phyloP scores from a whole-genome alignment of 2,113 vertebrate species.

The Todiramphus saurophagus region DNA sequence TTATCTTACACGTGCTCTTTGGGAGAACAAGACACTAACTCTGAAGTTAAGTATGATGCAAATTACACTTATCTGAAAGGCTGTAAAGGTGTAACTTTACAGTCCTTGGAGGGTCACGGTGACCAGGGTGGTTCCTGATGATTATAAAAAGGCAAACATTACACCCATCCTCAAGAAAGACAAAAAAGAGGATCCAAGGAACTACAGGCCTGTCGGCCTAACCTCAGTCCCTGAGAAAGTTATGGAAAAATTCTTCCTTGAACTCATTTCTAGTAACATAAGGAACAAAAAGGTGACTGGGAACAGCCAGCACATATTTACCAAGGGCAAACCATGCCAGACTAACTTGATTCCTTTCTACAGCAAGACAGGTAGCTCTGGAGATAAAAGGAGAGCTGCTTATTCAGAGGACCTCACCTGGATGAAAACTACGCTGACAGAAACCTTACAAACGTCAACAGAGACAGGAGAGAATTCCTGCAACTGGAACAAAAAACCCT shows the following conservation, averaged over 20 bases:
- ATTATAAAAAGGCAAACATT: background rate
- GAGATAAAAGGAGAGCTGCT: background rate
- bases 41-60: background rate
- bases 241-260: background rate
- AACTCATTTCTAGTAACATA: background rate
- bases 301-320: background rate
- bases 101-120: background rate
- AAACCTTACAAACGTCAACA: background rate
- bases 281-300: background rate
- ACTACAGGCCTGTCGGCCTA: background rate
- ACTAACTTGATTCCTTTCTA: background rate
- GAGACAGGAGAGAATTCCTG: background rate
- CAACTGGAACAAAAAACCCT: accelerated
- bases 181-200: background rate
- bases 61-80: background rate
- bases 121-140: background rate
- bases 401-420: background rate
- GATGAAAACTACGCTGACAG: background rate
- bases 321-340: background rate
- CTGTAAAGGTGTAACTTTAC: background rate
- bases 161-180: background rate
- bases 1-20: background rate
- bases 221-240: background rate
- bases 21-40: background rate
- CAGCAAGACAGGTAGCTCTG: background rate